These are phyloP conservation scores for Eulithis prunata DNA, from an alignment of 2,888 invertebrate genomes.

Conservation along the genomic window DNA sequence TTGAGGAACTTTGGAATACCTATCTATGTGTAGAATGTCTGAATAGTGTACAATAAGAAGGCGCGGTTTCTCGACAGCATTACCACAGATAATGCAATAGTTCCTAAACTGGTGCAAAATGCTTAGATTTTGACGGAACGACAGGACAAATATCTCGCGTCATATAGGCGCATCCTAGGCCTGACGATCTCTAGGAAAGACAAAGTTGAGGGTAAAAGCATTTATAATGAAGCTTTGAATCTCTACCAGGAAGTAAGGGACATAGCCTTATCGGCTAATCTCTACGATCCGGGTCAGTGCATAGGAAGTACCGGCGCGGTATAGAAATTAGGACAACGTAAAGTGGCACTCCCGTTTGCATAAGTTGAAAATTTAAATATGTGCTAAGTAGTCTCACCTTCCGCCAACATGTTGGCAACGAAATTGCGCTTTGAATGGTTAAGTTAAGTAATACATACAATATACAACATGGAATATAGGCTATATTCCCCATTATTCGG, in stretches of 20 bases:
- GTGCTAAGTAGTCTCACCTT: constrained; percentile 63
- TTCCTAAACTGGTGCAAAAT: too few relatives aligned
- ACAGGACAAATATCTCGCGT: too few relatives aligned
- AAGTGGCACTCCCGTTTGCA: constrained; percentile 69
- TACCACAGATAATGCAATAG: too few relatives aligned
- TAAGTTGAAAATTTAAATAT: constrained; percentile 69
- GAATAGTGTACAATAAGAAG: too few relatives aligned
- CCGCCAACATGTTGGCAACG: constrained; percentile 55
- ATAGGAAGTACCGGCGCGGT: constrained; percentile 26
- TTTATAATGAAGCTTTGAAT: neutral
- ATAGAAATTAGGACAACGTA: constrained; percentile 43
- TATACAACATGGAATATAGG: too few relatives aligned
- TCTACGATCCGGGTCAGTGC: constrained; percentile 49
- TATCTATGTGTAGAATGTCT: neutral
- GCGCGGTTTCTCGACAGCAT: too few relatives aligned
- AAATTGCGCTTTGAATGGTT: constrained; percentile 42
- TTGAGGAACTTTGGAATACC: neutral
- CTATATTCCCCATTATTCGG: too few relatives aligned
- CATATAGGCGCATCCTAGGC: too few relatives aligned
- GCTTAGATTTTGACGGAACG: too few relatives aligned
- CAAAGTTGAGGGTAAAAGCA: neutral
- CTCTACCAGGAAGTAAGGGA: constrained; percentile 18
- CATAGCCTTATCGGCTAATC: constrained; percentile 30
- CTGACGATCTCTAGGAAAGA: too few relatives aligned
- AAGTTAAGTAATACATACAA: neutral